Evolutionary conservation across 2,113 vertebrate species (phyloP), one percentile per base, ranked within the genome.

Genomic region (Thamnaconus septentrionalis): DNA sequence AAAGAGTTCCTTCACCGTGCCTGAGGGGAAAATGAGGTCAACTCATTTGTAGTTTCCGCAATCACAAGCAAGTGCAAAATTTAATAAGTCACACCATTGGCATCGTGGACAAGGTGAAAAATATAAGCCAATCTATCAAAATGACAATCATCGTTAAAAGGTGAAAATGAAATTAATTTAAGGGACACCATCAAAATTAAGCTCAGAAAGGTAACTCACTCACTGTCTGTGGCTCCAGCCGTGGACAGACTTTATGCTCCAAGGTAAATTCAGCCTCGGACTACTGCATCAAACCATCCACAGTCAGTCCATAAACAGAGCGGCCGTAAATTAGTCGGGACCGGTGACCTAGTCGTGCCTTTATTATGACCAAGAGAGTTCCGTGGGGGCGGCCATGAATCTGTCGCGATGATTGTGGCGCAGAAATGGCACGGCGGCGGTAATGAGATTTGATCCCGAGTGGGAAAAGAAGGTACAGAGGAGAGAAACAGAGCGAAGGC

Each of bases 351-450:
- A 50, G 48, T 7, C 41, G 49, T 9, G 57, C 69, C 64, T 53
- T 72, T 58, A 68, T 77, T 71, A 53, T 78, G 7, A 61, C 41
- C 43, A n/a, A 58, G 52, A 50, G 45, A 48, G 7, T 12, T 12
- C 44, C 41, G 71, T 83, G 57, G 69, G 67, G 66, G 64, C 62
- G 70, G 69, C 66, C 67, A 64, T 79, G 76, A 81, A 61, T 82
- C 71, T 80, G 75, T 51, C 60, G 76, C 31, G 7, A 5, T 61
- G 66, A 73, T 59, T 70, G 59, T 69, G 59, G 59, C 75, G 63
- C 62, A 62, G 59, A 40, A n/a, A 50, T 54, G 71, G 71, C 53
- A 65, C 56, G 54, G 48, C 41, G 48, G 62, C 78, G 73, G 59
- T 74, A 77, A 76, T 66, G 54, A 73, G 65, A 66, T 49, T 51